Evolutionary conservation across 1,140 invertebrate species (phyloP), one percentile per base, ranked within the genome.

Genomic region (Helicoverpa armigera): DNA sequence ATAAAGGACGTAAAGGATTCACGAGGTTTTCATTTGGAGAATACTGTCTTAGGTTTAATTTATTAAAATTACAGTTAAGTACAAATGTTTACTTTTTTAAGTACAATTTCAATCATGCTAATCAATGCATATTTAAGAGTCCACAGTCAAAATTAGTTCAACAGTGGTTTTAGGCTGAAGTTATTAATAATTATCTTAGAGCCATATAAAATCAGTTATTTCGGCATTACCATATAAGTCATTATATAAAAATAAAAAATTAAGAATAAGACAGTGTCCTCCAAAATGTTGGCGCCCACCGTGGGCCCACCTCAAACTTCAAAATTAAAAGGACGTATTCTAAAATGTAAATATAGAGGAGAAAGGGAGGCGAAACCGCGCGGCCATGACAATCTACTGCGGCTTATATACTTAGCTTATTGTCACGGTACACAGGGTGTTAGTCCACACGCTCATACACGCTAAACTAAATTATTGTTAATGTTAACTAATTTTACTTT

Each of bases 381-480:
- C 87, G 87, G 83, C 82, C 51, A 81, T 86, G 73, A 88, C 86
- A 80, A 77, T 82, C 86, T 92, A 93, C 89, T 80, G 89, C 86
- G 82, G 88, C 87, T 89, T 89, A 84, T 85, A 88, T 86, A 88
- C 83, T 89, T 90, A 92, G 88, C 90, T 93, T 94, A 93, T 93
- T 94, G 92, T 93, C 91, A 90, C 85, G 80, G 80, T 89, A 93
- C 87, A 87, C 87, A 79, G 82, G 85, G 87, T 93, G 93, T 94
- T 94, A 93, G 93, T 93, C 85, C 78, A 91, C 91, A 92, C 92
- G 87, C 87, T 94, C 77, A 79, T 79, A 80, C 84, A 76, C 82
- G 85, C 88, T 91, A 92, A 88, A 87, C 80, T 82, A 80, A 78
- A 74, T 81, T 81, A 74, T 61, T 72, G 61, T 77, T 61, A 77